Base-by-base conservation (phyloP, 2,888 invertebrate genomes). In the Torymus aiolomorphi region DNA sequence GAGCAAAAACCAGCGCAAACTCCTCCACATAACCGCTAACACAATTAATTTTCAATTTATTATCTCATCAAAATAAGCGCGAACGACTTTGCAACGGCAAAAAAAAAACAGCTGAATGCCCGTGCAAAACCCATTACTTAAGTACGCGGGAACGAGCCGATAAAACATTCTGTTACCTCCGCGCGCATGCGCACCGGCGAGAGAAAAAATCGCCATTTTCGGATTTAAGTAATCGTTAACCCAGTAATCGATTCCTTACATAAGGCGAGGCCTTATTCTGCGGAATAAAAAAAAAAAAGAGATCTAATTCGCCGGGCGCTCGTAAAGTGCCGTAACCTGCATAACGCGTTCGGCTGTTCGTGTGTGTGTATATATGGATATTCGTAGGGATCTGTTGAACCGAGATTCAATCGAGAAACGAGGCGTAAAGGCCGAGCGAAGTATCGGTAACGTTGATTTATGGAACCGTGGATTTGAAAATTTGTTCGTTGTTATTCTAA, bases 161-260 rank as follows among this genome's bases (percentile, higher is more conserved):
- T 63, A 63, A 63, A 63, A n/a, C 16, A 31, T 63, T 16, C 11
- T 42, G 42, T 42, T 42, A 42, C 42, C 42, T 42, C 8, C 8
- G 42, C 8, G 42, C 42, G 8, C 42, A 42, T 42, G 42, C 42
- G 14, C 63, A 16, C 4, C 1, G n/a, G n/a, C 31, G 42, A 63
- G 31, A 63, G 16, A 63, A 42, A 42, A 42, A 42, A 42, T 42
- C 42, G 18, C 59, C 56, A 10, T 18, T 71, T 59, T 71, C 49
- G 5, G 20, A 57, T 57, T 71, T 59, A 71, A 71, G 49, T 51
- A 71, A 42, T 57, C 70, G 70, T 71, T 71, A 71, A 24, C 54
- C 56, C 56, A 56, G 56, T 69, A 71, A 71, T 71, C 70, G 70
- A 71, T 71, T 59, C 59, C 49, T 71, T 71, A 71, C 42, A 51